phyloP scores from a whole-genome alignment of 2,888 invertebrate genomes.

The Temnothorax unifasciatus region DNA sequence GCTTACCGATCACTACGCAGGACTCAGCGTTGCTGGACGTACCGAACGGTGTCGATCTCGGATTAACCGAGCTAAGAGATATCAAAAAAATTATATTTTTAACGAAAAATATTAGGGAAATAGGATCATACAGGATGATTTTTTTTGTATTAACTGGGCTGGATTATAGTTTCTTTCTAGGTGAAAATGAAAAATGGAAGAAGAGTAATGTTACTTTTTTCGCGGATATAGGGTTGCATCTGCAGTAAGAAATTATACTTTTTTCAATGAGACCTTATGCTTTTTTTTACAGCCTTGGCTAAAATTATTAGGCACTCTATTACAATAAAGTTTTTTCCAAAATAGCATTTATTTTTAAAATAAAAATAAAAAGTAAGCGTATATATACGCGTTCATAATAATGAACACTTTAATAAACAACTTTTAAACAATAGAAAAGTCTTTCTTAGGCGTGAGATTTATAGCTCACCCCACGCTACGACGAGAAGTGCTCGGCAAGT shows the following conservation, averaged over 20 bases:
- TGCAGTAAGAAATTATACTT: neutral
- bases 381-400: no score
- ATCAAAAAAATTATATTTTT: neutral
- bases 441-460: neutral
- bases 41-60: conserved; percentile 16
- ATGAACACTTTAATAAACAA: no score
- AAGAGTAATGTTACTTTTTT: neutral
- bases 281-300: neutral
- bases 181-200: neutral
- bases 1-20: conserved; percentile 35
- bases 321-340: no score
- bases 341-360: no score
- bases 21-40: conserved; percentile 40
- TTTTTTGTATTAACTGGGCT: neutral
- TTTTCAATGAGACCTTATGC: neutral
- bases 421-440: no score
- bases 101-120: neutral
- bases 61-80: conserved; percentile 16
- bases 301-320: no score
- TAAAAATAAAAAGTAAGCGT: no score
- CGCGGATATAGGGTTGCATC: no score
- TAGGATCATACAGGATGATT: neutral
- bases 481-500: conserved; percentile 9
- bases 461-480: conserved; percentile 16
- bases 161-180: neutral